These are phyloP conservation scores for Rafetus swinhoei DNA, from an alignment of 2,113 vertebrate species.

Conservation along the genomic window DNA sequence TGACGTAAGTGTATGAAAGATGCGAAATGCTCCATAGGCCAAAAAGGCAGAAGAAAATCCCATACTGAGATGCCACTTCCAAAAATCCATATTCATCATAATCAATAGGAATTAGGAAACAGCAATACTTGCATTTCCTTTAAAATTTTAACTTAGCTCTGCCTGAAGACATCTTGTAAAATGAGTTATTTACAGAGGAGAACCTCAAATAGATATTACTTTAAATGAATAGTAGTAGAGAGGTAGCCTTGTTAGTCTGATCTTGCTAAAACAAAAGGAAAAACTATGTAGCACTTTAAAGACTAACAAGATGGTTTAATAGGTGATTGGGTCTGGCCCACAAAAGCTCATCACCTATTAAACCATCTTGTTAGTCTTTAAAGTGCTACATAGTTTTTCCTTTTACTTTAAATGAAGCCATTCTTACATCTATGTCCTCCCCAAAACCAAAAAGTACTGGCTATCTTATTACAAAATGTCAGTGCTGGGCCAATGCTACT, in stretches of 20 bases:
- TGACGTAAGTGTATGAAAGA: not conserved
- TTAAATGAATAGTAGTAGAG: not conserved
- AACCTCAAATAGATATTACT: constrained; percentile 18
- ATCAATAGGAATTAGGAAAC: not conserved
- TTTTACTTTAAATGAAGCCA: not conserved
- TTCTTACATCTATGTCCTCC: not conserved
- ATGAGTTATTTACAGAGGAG: not conserved
- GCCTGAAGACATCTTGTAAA: not conserved
- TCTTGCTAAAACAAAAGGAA: no score
- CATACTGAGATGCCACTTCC: not conserved
- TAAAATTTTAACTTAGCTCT: not conserved
- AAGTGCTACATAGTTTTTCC: no score
- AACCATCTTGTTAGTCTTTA: no score
- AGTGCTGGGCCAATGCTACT: not conserved
- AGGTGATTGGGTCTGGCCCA: no score
- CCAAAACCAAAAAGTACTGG: not conserved
- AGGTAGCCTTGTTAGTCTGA: no score
- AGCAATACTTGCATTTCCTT: not conserved
- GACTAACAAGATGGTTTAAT: no score
- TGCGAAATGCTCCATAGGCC: not conserved
- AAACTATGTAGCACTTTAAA: no score
- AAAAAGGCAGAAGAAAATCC: not conserved
- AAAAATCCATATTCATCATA: not conserved
- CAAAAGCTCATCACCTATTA: no score
- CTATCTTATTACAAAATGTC: not conserved